Base-by-base conservation (phyloP, 2,797 vertebrate genomes). In the Eulemur albifrons region DNA sequence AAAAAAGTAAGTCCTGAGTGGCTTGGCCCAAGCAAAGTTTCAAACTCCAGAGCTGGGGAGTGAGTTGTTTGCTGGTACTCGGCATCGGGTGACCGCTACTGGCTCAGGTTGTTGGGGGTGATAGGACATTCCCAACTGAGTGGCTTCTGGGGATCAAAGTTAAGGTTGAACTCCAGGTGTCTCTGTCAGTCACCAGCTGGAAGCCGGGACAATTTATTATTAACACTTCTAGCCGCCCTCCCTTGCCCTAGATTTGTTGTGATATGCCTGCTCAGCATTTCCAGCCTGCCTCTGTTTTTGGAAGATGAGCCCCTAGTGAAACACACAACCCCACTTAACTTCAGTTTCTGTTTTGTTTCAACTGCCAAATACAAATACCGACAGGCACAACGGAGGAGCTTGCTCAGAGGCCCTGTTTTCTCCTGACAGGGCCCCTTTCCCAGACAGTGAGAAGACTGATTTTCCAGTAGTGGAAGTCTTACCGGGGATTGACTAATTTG, bases 1-100 rank as follows among this genome's bases (percentile, higher is more conserved):
- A 54, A 98, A 99, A 96, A 99, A 99, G 99, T 99, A 98, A 99
- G 99, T 98, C 45, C 59, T 30, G 23, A 13, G 2, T 3, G 27
- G 50, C 61, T 43, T 84, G 61, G 50, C 35, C 32, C 54, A 27
- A 57, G 59, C 2, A 2, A 18, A 57, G 4, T 93, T 96, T 92
- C 65, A 21, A 38, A 80, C 70, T 20, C 15, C 52, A 3, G 90
- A 48, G 92, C 70, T 61, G 6, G 80, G 61, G 67, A 72, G 8
- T 4, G 27, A 35, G 35, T 10, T 32, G 82, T 79, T 54, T 92
- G 89, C 35, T 18, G 38, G 15, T 32, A 38, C 57, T 14, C 20
- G 40, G 54, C 23, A 52, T 59, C 10, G 4, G 40, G 92, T 81
- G 92, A 73, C 67, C 21, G 25, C 88, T 54, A 32, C 30, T 12